Conservation (phyloP, 2,888 invertebrate species). For the Scaptomyza caliginosa region DNA sequence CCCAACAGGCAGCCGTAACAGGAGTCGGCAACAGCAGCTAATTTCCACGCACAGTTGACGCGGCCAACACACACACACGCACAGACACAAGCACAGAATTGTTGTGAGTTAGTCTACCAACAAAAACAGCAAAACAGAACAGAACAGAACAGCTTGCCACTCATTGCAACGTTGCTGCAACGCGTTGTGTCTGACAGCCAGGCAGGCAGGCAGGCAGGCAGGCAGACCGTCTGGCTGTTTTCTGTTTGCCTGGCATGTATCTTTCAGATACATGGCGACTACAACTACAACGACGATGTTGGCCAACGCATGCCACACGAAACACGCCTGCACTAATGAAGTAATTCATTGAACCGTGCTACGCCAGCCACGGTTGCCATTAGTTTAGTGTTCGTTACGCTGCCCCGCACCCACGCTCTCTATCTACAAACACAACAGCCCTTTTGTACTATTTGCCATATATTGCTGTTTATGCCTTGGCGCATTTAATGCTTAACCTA, state of each 20-base stretch:
- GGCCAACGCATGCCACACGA: slow-evolving; percentile 72
- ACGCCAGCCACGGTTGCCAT: slow-evolving; percentile 62
- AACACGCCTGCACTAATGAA: slow-evolving; percentile 79
- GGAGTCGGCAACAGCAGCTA: slow-evolving; percentile 71
- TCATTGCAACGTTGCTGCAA: slow-evolving; percentile 37
- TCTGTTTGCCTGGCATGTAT: slow-evolving; percentile 42
- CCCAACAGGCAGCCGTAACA: slow-evolving; percentile 15
- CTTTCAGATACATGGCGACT: slow-evolving; percentile 50
- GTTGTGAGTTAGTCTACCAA: slow-evolving; percentile 42
- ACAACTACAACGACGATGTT: slow-evolving; percentile 3
- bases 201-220: slow-evolving; percentile 25
- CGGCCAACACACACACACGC: slow-evolving; percentile 19
- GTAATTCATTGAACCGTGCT: slow-evolving; percentile 81
- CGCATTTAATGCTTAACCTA: slow-evolving; percentile 39
- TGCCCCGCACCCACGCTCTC: slow-evolving; percentile 26
- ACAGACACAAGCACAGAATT: background rate
- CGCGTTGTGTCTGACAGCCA: slow-evolving; percentile 34
- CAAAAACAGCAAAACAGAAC: slow-evolving; percentile 26
- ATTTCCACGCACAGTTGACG: slow-evolving; percentile 79
- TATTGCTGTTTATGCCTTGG: slow-evolving; percentile 21
- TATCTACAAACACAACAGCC: slow-evolving; percentile 7
- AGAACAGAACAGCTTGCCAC: slow-evolving; percentile 49
- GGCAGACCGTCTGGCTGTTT: slow-evolving; percentile 22
- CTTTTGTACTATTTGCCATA: slow-evolving; percentile 30
- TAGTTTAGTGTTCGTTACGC: slow-evolving; percentile 72